Percentiles rank a stretch among this genome's conserved stretches.
Evolutionary conservation across 2,888 invertebrate genomes (phyloP).

Genomic region (Phaonia tiefii): DNA sequence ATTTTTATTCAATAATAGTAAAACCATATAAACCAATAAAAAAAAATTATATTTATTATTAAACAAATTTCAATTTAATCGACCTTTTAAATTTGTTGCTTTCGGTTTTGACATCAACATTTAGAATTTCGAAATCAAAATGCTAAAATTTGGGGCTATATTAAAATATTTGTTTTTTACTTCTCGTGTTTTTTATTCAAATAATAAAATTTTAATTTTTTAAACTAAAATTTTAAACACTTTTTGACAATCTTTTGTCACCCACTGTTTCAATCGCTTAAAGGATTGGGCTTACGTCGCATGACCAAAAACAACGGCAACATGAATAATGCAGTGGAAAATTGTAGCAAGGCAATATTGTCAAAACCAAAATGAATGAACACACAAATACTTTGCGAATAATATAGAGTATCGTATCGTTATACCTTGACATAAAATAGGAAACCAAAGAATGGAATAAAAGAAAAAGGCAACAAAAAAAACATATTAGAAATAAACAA

Average conservation of each 20-base stretch:
- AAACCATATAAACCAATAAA: too few species aligned
- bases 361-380: not conserved
- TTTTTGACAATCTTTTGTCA: not conserved
- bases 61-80: too few species aligned
- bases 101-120: too few species aligned
- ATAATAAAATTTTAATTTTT: too few species aligned
- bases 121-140: too few species aligned
- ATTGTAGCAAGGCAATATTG: not conserved
- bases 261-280: not conserved
- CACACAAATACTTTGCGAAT: not conserved
- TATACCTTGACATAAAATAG: conserved; percentile 11
- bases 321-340: not conserved
- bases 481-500: not conserved
- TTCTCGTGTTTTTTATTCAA: too few species aligned
- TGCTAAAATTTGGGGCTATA: too few species aligned
- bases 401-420: not conserved
- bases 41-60: too few species aligned
- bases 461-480: not conserved
- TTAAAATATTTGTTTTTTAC: too few species aligned
- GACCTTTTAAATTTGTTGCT: too few species aligned
- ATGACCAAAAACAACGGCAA: not conserved
- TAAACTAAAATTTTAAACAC: too few species aligned
- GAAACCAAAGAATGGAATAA: not conserved
- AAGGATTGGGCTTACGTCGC: not conserved
- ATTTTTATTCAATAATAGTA: too few species aligned